Evolutionary conservation across 2,113 vertebrate species (phyloP).

Genomic region (Fulmarus glacialis): DNA sequence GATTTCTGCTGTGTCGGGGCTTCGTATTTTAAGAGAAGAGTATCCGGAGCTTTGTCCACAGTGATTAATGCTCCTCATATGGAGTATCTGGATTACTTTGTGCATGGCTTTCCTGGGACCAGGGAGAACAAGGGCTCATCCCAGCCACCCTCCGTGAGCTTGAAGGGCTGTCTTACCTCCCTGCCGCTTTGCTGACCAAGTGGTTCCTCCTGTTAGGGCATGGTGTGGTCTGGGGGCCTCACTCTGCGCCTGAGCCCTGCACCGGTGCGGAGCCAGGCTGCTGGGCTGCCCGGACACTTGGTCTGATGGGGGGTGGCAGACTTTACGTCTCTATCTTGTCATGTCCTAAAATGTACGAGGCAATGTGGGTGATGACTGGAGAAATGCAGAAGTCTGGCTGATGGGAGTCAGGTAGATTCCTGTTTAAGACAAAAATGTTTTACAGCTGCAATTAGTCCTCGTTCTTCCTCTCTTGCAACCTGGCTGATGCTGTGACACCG

Average conservation of each 20-base stretch:
- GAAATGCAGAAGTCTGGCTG: not conserved
- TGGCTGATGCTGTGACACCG: not conserved
- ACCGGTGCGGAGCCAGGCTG: fast-evolving
- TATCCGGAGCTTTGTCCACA: not conserved
- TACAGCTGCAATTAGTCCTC: not conserved
- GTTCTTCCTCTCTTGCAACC: not conserved
- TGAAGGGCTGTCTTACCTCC: not conserved
- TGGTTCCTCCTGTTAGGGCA: fast-evolving
- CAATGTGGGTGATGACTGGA: no score
- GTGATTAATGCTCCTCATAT: not conserved
- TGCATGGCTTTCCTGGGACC: not conserved
- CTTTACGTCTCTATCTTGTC: not conserved
- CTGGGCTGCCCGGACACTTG: not conserved
- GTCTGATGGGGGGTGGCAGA: not conserved
- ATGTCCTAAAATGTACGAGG: not conserved
- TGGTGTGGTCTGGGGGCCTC: not conserved
- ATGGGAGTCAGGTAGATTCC: not conserved
- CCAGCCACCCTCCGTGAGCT: not conserved
- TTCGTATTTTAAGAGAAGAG: not conserved
- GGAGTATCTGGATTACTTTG: not conserved
- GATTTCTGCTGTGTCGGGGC: fast-evolving
- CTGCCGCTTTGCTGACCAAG: not conserved
- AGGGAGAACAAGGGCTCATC: not conserved
- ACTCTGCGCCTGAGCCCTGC: no score
- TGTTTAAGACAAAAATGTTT: not conserved